Evolutionary conservation across 2,888 invertebrate genomes (phyloP), one percentile per base, ranked within the genome.

Genomic region (Caenorhabditis sp.): DNA sequence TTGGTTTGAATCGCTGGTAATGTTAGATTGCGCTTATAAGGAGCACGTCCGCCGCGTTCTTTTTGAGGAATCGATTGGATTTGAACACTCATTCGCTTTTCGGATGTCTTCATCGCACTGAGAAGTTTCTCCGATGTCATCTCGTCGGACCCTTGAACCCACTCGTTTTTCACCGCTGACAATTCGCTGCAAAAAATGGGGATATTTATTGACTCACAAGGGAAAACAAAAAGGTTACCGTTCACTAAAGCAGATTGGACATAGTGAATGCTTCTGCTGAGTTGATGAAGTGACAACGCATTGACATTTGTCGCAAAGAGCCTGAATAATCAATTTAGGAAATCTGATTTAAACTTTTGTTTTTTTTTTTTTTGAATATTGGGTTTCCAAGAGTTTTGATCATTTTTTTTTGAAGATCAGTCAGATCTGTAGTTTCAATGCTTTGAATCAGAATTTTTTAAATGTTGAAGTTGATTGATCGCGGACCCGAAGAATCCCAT

Each of bases 131-230:
- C 69, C 5, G 78, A 74, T 20, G 71, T 66, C 50, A 63, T 66
- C 36, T 77, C 76, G 38, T 69, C 74, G 10, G 61, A 59, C 27
- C 67, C 70, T 14, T 67, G 27, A 12, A 77, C 73, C 81, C 81
- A 81, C 43, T 78, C 73, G 61, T 77, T 76, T 36, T 72, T 72
- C 12, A 76, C 81, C 0, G 81, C 81, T 49, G 70, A 70, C n/a
- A 81, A 67, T 27, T 81, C 79, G 59, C 81, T 80, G 38, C 58
- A 72, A 67, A 54, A 38, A 4, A n/a, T n/a, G n/a, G 25, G n/a
- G n/a, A 57, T 57, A 1, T 14, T 26, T 43, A 5, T 43, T 31
- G 31, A 31, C 4, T n/a, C n/a, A 31, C 4, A 31, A 31, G 4
- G 31, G 31, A 10, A 10, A 10, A 31, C 17, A 7, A 20, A 12